Conservation (phyloP, 2,797 vertebrate genomes). For the Eulemur mongoz region DNA sequence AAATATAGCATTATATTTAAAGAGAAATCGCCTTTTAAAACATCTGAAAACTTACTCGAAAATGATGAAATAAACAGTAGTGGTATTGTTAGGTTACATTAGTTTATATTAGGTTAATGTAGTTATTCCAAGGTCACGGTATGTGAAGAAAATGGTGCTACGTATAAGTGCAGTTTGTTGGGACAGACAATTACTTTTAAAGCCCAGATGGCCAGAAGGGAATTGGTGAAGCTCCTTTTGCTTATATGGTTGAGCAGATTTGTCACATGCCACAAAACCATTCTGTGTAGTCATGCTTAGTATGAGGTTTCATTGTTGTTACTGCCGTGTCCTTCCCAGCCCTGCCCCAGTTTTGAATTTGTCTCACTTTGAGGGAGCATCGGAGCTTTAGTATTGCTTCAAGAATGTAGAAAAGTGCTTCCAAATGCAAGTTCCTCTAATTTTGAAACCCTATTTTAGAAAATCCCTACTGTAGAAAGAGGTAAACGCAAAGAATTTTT, state of each 20-base stretch:
- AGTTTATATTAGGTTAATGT: not conserved
- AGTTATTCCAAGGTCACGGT: slow-evolving; percentile 30
- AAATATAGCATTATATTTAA: not conserved
- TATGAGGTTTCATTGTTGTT: slow-evolving; percentile 44
- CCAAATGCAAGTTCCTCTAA: not conserved
- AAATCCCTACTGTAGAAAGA: not conserved
- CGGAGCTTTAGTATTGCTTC: not conserved
- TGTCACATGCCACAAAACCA: slow-evolving; percentile 71
- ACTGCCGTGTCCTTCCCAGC: not conserved
- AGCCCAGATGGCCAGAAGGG: slow-evolving; percentile 16
- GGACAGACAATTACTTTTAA: not conserved
- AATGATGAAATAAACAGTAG: not conserved
- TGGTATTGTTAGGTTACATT: not conserved
- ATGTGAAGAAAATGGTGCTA: not conserved
- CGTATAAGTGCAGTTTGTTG: slow-evolving; percentile 5
- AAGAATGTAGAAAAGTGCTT: slow-evolving; percentile 12
- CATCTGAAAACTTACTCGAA: not conserved
- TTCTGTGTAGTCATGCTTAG: slow-evolving; percentile 41
- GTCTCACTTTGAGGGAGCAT: not conserved
- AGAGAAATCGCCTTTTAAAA: not conserved
- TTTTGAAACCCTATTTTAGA: not conserved
- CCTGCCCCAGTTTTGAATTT: not conserved
- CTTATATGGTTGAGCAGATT: slow-evolving; percentile 29
- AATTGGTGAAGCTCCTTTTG: slow-evolving; percentile 19
- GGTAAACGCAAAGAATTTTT: not conserved